phyloP scores from a whole-genome alignment of 2,113 vertebrate species.

The Lathamus discolor region DNA sequence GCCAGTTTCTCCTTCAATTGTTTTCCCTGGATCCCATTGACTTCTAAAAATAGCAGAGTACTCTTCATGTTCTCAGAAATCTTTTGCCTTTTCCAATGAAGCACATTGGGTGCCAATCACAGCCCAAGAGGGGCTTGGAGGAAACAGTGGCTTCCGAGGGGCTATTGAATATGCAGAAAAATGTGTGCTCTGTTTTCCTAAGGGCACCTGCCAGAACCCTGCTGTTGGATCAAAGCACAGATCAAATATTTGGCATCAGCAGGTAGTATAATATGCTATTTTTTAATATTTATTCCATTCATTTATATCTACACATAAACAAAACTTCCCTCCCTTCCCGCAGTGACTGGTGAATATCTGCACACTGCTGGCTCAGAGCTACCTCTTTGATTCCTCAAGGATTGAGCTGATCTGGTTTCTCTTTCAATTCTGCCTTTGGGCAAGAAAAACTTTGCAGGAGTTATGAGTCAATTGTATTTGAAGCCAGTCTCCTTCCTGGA shows the following conservation, averaged over 20 bases:
- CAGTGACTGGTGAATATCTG: neutral
- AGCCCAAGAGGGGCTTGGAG: neutral
- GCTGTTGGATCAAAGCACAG: neutral
- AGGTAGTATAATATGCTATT: neutral
- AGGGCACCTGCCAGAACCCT: constrained; percentile 19
- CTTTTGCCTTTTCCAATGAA: neutral
- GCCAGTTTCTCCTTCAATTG: neutral
- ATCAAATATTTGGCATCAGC: constrained; percentile 3
- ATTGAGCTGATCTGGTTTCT: neutral
- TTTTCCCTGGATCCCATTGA: neutral
- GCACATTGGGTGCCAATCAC: neutral
- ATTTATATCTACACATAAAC: neutral
- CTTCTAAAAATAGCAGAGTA: neutral
- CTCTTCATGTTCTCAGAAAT: neutral
- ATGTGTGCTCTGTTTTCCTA: neutral
- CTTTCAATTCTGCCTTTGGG: neutral
- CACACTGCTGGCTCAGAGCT: neutral
- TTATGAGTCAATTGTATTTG: neutral
- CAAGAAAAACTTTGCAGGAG: neutral
- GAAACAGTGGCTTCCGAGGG: neutral
- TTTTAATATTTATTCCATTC: neutral
- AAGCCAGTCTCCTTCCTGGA: neutral
- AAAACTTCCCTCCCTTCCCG: neutral
- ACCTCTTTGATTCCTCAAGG: neutral
- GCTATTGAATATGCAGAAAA: neutral